Base-by-base conservation (phyloP, 2,888 invertebrate species). In the Uloborus plumipes region DNA sequence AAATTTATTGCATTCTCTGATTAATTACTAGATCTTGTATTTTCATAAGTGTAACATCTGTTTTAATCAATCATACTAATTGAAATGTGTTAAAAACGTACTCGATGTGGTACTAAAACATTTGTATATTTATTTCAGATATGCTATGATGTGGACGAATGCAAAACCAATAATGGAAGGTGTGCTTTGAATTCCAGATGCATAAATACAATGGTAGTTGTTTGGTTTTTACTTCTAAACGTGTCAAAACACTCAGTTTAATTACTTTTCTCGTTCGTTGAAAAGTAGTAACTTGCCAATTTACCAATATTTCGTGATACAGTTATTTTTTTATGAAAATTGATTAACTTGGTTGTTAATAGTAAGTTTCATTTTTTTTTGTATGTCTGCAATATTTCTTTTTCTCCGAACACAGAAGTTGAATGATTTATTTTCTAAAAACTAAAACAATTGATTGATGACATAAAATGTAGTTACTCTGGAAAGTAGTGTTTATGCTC, bases 121-220 rank as follows among this genome's bases (percentile, higher is more conserved):
- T 72, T 75, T 22, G 11, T 78, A 53, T 49, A 31, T 59, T 55
- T 53, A 53, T 50, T 55, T 16, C 22, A 98, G 90, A 90, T 91
- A 39, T 98, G 98, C 88, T 90, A 91, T 72, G 98, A 98, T 87
- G 91, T 97, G 18, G 94, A 98, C 88, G 97, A 97, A 89, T 98
- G 98, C 88, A 85, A 86, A 1, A 93, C 93, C 0, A 88, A 90
- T 66, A 92, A 93, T 77, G 93, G 93, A 15, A 93, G 92, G 50
- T 98, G 98, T 88, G 94, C 93, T 0, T 90, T 92, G 0, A 92
- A 96, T 87, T 93, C 96, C 0, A 90, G 92, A 39, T 98, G 98
- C 88, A 91, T 94, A 71, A 98, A 98, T 88, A 94, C 93, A 2
- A 92, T 93, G 89, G 96, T 96, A 88, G 91, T 91, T 88, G 0